Conservation (phyloP, 2,797 vertebrate species). For the Loris lydekkerianus region DNA sequence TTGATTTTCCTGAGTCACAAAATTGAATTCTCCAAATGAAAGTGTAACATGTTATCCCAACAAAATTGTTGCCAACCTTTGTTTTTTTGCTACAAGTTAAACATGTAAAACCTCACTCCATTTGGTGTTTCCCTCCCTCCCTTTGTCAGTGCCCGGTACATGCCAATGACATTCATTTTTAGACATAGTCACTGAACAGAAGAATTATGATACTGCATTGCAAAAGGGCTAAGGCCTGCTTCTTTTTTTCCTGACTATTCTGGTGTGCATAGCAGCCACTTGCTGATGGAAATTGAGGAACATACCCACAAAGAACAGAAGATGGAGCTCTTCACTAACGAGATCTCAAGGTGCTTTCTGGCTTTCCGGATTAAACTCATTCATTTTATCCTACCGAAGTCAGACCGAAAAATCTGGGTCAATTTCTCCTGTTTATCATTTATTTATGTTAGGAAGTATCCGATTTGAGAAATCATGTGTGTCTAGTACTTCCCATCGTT, state of each 20-base stretch:
- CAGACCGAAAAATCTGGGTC: neutral
- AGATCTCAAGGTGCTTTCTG: neutral
- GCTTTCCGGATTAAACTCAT: neutral
- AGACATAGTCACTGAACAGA: neutral
- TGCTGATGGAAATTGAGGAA: neutral
- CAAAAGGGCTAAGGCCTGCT: accelerated
- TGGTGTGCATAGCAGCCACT: neutral
- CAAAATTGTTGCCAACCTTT: slow-evolving; percentile 32
- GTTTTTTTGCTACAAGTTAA: neutral
- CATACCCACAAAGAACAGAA: slow-evolving; percentile 68
- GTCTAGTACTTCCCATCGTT: neutral
- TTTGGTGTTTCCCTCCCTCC: neutral
- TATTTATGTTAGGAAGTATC: neutral
- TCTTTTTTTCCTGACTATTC: too few relatives aligned
- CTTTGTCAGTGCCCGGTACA: too few relatives aligned
- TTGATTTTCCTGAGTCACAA: neutral
- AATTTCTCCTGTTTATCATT: neutral
- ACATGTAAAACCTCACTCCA: neutral
- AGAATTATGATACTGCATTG: neutral
- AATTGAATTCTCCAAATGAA: slow-evolving; percentile 54
- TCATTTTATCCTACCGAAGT: neutral
- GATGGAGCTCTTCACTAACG: slow-evolving; percentile 81
- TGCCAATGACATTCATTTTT: neutral
- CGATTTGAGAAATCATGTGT: neutral
- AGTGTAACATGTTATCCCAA: slow-evolving; percentile 23